Conservation (phyloP, 1,140 invertebrate species). For the Proctacanthus coquilletti region DNA sequence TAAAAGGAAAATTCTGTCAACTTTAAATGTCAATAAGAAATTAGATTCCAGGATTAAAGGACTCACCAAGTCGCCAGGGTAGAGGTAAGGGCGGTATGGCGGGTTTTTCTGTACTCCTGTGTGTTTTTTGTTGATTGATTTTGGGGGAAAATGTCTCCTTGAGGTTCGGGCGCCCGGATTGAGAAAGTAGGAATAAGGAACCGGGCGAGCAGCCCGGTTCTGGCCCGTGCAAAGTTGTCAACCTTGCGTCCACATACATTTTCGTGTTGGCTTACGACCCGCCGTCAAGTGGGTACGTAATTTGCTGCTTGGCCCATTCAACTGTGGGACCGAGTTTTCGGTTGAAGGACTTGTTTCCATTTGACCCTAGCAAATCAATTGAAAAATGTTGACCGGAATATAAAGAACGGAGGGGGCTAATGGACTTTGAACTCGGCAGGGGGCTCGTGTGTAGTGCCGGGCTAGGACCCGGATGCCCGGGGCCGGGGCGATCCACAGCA, state of each 20-base stretch:
- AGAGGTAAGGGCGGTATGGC: background rate
- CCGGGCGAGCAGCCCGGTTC: background rate
- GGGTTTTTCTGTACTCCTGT: background rate
- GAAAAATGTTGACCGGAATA: background rate
- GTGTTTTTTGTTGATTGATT: background rate
- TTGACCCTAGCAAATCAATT: background rate
- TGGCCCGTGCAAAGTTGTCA: too few species aligned
- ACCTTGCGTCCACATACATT: background rate
- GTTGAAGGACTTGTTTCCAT: too few species aligned
- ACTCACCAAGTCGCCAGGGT: background rate
- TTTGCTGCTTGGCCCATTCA: background rate
- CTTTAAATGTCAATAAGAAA: slow-evolving; percentile 1
- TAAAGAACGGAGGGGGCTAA: too few species aligned
- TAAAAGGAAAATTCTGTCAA: slow-evolving; percentile 1
- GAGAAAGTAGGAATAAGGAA: background rate
- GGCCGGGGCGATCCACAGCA: too few species aligned
- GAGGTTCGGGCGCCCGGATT: background rate
- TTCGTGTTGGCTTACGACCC: too few species aligned
- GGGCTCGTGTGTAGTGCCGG: too few species aligned
- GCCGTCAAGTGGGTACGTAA: background rate
- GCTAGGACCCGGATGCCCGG: too few species aligned
- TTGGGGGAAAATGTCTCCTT: background rate
- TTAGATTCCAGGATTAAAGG: slow-evolving; percentile 1
- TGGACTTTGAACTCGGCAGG: too few species aligned
- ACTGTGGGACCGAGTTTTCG: background rate